These are phyloP conservation scores for Hirtodrosophila trivittata DNA, from an alignment of 2,888 invertebrate genomes.

Conservation along the genomic window DNA sequence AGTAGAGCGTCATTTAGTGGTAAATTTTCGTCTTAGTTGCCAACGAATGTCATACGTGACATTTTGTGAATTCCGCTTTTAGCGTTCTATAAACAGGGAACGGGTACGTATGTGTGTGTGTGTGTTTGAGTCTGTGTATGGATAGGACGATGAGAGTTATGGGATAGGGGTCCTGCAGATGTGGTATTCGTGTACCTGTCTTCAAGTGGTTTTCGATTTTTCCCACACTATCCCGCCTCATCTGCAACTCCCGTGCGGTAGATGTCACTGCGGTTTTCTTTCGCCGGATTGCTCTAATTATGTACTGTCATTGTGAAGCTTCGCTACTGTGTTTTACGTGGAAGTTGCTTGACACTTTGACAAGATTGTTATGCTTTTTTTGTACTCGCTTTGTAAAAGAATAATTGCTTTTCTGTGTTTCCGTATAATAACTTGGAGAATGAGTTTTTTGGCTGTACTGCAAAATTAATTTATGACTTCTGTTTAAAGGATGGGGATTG, in stretches of 20 bases:
- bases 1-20: slow-evolving; percentile 61
- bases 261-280: slow-evolving; percentile 5
- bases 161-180: background rate
- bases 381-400: no score
- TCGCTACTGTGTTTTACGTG: no score
- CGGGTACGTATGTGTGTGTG: no score
- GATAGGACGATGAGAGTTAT: background rate
- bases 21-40: slow-evolving; percentile 70
- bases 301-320: slow-evolving; percentile 15
- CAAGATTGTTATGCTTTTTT: no score
- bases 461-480: no score
- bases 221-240: slow-evolving; percentile 3
- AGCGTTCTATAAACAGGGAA: no score
- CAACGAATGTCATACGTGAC: slow-evolving; percentile 74
- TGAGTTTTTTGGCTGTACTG: no score
- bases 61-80: slow-evolving; percentile 71
- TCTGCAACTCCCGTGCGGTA: no score
- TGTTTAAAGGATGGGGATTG: no score
- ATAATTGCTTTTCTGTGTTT: no score
- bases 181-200: slow-evolving; percentile 26
- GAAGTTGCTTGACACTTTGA: no score
- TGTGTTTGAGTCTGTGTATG: slow-evolving; percentile 4
- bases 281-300: slow-evolving; percentile 47
- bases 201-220: slow-evolving; percentile 44
- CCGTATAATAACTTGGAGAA: no score